A percentile compares a stretch with the other conserved stretches of the same genome.
These are phyloP conservation scores for Sterna hirundo DNA, from an alignment of 2,113 vertebrate genomes.

Conservation along the genomic window DNA sequence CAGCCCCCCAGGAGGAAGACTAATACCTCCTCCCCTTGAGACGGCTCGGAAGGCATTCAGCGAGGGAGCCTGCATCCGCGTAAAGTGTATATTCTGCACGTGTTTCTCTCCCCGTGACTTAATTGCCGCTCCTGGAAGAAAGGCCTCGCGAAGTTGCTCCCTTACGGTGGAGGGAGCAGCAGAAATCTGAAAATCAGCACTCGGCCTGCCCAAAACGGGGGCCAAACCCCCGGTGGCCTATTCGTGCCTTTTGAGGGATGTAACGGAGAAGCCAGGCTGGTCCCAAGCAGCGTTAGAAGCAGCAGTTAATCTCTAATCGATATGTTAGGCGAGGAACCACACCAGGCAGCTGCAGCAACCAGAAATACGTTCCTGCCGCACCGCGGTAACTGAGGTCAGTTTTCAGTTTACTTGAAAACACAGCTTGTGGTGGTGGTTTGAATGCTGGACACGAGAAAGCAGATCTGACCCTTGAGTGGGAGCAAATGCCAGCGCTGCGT, in stretches of 20 bases:
- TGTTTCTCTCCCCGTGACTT: not conserved
- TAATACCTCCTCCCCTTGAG: not conserved
- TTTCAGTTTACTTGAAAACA: not conserved
- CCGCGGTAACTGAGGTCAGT: not conserved
- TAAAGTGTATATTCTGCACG: not conserved
- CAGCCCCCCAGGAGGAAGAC: not conserved
- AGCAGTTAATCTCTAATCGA: not conserved
- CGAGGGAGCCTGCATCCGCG: rapidly evolving
- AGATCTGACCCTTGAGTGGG: not conserved
- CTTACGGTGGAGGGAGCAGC: rapidly evolving
- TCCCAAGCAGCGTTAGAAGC: not conserved
- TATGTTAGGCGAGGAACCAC: not conserved
- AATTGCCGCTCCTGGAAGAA: not conserved
- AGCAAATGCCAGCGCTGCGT: not conserved
- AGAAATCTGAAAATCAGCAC: not conserved
- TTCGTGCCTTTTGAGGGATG: not conserved
- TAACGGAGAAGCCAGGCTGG: not conserved
- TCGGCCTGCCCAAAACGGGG: not conserved
- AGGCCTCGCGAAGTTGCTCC: not conserved
- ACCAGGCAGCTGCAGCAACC: not conserved
- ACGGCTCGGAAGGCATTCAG: not conserved
- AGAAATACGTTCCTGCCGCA: not conserved
- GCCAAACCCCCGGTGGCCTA: not conserved
- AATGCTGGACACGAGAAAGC: not conserved
- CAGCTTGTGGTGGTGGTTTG: not conserved